phyloP scores from a whole-genome alignment of 2,113 vertebrate genomes.

The Pyxicephalus adspersus region DNA sequence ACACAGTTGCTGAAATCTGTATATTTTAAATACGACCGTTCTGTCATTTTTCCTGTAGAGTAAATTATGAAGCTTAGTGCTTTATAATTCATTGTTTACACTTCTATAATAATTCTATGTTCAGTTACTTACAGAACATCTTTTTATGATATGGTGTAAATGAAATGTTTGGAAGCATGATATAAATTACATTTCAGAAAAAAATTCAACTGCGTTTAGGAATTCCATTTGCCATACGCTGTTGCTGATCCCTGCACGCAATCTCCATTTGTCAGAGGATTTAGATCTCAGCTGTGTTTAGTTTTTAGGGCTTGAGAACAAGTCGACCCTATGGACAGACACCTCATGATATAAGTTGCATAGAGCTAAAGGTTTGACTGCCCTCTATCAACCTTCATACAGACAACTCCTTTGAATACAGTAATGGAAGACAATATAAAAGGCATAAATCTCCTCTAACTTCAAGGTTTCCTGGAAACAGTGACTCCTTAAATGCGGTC shows the following conservation, averaged over 20 bases:
- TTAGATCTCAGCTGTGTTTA: conserved; percentile 83
- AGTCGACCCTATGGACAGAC: conserved; percentile 78
- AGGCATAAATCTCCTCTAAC: conserved; percentile 72
- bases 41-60: no score
- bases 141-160: no score
- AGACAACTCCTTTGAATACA: conserved; percentile 75
- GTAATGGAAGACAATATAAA: conserved; percentile 73
- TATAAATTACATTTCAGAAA: no score
- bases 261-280: conserved; percentile 82
- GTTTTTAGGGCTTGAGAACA: conserved; percentile 79
- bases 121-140: no score
- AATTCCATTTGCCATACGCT: conserved; percentile 81
- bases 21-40: no score
- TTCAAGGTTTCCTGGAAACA: conserved; percentile 75
- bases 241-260: conserved; percentile 76
- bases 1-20: background rate
- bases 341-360: conserved; percentile 80
- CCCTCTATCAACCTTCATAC: conserved; percentile 74
- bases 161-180: no score
- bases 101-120: no score
- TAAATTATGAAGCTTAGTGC: no score
- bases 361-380: conserved; percentile 75
- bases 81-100: no score
- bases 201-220: conserved; percentile 68
- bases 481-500: conserved; percentile 68